Percentiles rank a stretch among this genome's conserved stretches.
Conservation (phyloP, 1,140 invertebrate species). For the Lordiphosa collinella region DNA sequence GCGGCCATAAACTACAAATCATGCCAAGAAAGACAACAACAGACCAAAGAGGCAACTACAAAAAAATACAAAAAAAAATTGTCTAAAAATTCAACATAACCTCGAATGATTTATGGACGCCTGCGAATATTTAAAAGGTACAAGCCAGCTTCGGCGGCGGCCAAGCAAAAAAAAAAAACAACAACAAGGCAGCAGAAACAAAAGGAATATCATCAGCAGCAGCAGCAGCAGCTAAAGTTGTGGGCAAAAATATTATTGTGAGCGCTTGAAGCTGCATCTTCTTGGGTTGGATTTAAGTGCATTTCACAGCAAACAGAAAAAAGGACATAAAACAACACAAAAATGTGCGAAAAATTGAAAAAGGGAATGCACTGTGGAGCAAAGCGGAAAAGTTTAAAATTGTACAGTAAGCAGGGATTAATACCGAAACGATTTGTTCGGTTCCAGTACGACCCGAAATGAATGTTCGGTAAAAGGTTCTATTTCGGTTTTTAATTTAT, state of each 20-base stretch:
- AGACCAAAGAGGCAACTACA: conserved; percentile 8
- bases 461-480: too few species aligned
- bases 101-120: conserved; percentile 76
- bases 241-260: conserved; percentile 35
- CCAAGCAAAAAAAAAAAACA: conserved; percentile 7
- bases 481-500: too few species aligned
- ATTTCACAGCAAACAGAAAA: conserved; percentile 66
- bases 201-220: conserved; percentile 9
- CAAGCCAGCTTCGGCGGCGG: conserved; percentile 24
- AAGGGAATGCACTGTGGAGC: conserved; percentile 27
- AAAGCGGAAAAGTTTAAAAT: neutral
- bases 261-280: conserved; percentile 32
- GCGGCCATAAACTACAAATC: conserved; percentile 74
- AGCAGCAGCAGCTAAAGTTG: conserved; percentile 41
- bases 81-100: conserved; percentile 78
- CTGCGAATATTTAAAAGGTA: conserved; percentile 76
- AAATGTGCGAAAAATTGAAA: conserved; percentile 68
- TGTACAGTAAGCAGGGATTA: too few species aligned
- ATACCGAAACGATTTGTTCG: too few species aligned
- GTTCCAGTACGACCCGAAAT: too few species aligned
- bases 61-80: conserved; percentile 61
- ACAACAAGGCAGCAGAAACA: neutral
- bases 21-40: conserved; percentile 56
- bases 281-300: conserved; percentile 55
- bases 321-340: conserved; percentile 60